Evolutionary conservation across 1,140 invertebrate genomes (phyloP).

Genomic region (Leptinotarsa lineolata): DNA sequence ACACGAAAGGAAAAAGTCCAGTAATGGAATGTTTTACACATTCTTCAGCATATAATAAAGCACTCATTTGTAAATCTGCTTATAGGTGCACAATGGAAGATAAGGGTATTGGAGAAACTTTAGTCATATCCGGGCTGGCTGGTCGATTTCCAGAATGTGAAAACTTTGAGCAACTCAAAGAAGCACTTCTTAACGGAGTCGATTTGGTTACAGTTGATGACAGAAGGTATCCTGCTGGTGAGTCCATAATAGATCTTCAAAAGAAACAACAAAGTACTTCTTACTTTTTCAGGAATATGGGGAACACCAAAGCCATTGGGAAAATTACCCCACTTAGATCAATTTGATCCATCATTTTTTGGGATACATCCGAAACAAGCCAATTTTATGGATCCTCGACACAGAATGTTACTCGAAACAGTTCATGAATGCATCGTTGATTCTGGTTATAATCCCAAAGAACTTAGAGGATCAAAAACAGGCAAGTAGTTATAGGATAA

Average conservation of each 20-base stretch:
- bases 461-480: conserved; percentile 60
- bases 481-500: conserved; percentile 49
- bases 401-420: conserved; percentile 58
- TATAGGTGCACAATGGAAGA: neutral
- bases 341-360: conserved; percentile 65
- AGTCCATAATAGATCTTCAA: neutral
- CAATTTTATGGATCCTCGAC: conserved; percentile 61
- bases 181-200: conserved; percentile 80
- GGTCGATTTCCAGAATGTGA: conserved; percentile 88
- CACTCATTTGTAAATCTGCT: too few species aligned
- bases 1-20: too few species aligned
- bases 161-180: conserved; percentile 76
- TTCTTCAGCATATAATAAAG: too few species aligned
- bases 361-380: conserved; percentile 60
- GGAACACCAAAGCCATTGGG: conserved; percentile 73
- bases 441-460: conserved; percentile 57
- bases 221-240: conserved; percentile 57
- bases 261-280: conserved; percentile 73
- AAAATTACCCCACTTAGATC: conserved; percentile 73
- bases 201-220: conserved; percentile 82
- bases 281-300: conserved; percentile 65
- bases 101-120: conserved; percentile 66
- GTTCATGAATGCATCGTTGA: conserved; percentile 58
- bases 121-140: conserved; percentile 81
- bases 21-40: too few species aligned